Base-by-base conservation (phyloP, 2,888 invertebrate species). In the Epinotia brunnichana region DNA sequence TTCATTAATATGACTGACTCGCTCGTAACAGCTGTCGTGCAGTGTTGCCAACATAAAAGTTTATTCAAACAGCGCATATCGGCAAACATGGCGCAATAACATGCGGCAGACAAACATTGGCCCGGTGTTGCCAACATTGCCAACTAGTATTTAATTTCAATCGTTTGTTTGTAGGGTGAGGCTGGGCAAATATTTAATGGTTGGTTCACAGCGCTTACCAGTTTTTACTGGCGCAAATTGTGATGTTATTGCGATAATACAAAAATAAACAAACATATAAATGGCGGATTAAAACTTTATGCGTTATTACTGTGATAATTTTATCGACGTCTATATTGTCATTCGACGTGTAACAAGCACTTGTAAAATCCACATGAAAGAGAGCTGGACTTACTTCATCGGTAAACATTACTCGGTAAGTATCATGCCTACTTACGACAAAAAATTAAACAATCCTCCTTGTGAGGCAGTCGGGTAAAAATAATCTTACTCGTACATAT, bases 111-210 rank as follows among this genome's bases (percentile, higher is more conserved):
- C 72, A 67, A 72, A 72, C 61, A 72, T 72, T 56, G 59, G 64
- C 53, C 69, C 48, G 41, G 44, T 48, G 62, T 48, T 62, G 24
- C 62, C 62, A 62, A 62, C 67, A 72, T 72, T 39, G 67, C 60
- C 72, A 67, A 72, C 72, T 72, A 67, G 72, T 71, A 71, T 72
- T 72, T 72, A 67, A 72, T 72, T 68, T 61, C 61, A 56, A 67
- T 61, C 66, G 71, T 61, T 54, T 72, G 72, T 72, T 61, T 72
- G 66, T 61, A 11, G 67, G 61, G 72, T 61, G 60, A 67, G 66
- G 60, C 66, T 67, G 60, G 21, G 60, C 67, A 67, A 72, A 72
- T 68, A 72, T 67, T 64, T 62, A 62, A 68, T 56, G 29, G 57
- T 53, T 41, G 56, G 54, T 59, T 48, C 54, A 51, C 48, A 48